Conservation (phyloP, 2,888 invertebrate species). For the Caenorhabditis angaria region DNA sequence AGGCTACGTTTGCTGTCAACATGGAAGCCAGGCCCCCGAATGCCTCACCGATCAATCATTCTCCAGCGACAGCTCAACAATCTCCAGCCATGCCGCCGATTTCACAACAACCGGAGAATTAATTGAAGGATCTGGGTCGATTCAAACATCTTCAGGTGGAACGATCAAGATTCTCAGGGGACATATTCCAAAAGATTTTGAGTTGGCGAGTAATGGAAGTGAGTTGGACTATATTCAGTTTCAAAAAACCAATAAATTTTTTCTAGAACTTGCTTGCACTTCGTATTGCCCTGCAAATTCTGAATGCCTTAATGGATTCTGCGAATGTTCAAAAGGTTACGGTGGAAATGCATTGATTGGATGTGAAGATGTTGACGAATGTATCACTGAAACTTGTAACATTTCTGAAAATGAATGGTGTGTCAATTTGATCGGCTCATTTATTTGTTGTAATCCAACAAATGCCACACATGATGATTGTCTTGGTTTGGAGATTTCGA, state of each 20-base stretch:
- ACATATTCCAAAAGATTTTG: constrained; percentile 21
- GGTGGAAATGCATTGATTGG: constrained; percentile 58
- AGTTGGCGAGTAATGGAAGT: constrained; percentile 28
- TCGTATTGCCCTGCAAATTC: constrained; percentile 63
- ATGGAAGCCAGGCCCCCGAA: constrained; percentile 51
- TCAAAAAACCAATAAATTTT: neutral
- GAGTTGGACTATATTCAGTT: neutral
- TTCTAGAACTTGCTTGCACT: constrained; percentile 48
- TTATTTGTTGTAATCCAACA: constrained; percentile 65
- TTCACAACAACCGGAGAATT: constrained; percentile 36
- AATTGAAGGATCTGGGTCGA: constrained; percentile 27
- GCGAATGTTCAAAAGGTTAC: constrained; percentile 63
- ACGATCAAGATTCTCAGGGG: constrained; percentile 28
- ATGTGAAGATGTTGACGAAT: constrained; percentile 62
- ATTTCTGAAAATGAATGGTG: constrained; percentile 64
- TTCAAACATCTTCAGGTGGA: constrained; percentile 32
- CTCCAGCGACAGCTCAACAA: constrained; percentile 29
- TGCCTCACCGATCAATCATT: constrained; percentile 43
- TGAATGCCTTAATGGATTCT: constrained; percentile 59
- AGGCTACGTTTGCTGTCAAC: constrained; percentile 60
- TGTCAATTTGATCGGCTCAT: constrained; percentile 67
- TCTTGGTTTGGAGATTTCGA: constrained; percentile 39
- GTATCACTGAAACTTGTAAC: constrained; percentile 48
- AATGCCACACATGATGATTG: constrained; percentile 52
- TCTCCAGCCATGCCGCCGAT: constrained; percentile 25